phyloP scores from a whole-genome alignment of 1,140 invertebrate species.

The Diploscapter pachys region DNA sequence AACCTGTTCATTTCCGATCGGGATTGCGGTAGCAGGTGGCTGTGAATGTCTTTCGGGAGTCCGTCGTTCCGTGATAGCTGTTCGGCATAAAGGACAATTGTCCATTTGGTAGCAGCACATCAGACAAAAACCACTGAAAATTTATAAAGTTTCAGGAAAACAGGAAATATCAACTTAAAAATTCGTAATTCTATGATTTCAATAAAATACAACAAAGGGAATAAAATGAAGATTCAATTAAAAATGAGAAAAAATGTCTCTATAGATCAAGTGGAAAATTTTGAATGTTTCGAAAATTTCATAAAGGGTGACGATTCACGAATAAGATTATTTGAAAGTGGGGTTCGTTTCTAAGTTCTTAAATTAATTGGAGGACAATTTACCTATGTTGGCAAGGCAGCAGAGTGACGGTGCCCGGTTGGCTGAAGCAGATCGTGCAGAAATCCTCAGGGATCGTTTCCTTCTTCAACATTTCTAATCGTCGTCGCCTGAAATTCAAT shows the following conservation, averaged over 20 bases:
- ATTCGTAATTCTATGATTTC: too few species aligned
- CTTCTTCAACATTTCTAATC: slow-evolving; percentile 22
- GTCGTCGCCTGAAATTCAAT: not conserved
- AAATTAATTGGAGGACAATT: not conserved
- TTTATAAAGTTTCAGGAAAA: slow-evolving; percentile 42
- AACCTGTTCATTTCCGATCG: too few species aligned
- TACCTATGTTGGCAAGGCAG: slow-evolving; percentile 15
- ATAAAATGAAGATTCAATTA: not conserved
- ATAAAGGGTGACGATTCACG: not conserved
- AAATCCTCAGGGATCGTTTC: slow-evolving; percentile 31
- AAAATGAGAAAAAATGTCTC: too few species aligned
- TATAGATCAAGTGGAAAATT: slow-evolving; percentile 2
- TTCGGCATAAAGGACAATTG: slow-evolving; percentile 82
- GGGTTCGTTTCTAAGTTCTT: too few species aligned
- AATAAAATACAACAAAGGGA: not conserved
- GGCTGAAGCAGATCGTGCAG: slow-evolving; percentile 29
- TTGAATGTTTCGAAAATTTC: not conserved
- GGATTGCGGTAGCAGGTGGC: too few species aligned
- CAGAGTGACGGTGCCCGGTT: slow-evolving; percentile 4
- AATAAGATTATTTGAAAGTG: too few species aligned
- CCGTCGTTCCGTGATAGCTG: slow-evolving; percentile 63
- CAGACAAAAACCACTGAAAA: slow-evolving; percentile 77
- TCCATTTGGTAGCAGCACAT: slow-evolving; percentile 74
- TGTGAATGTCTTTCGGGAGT: slow-evolving; percentile 21
- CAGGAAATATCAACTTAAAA: too few species aligned